These are phyloP conservation scores for Melanotus villosus DNA, from an alignment of 2,888 invertebrate genomes.

Conservation along the genomic window DNA sequence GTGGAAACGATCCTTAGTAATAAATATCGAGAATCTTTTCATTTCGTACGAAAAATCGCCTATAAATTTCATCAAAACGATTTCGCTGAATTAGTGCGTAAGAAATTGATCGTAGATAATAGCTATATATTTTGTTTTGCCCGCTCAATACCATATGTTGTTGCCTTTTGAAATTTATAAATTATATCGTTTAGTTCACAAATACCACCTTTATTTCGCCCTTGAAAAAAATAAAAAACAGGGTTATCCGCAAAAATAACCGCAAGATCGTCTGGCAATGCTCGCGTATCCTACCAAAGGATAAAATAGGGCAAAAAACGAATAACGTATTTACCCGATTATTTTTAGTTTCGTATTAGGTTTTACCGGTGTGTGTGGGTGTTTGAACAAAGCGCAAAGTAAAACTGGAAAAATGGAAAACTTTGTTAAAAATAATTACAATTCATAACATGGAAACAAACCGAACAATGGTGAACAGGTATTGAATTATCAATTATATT, in stretches of 20 bases:
- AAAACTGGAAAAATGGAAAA: neutral
- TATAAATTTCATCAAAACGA: slow-evolving; percentile 49
- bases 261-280: too few relatives aligned
- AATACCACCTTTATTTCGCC: neutral
- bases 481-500: slow-evolving; percentile 45
- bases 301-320: neutral
- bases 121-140: slow-evolving; percentile 48
- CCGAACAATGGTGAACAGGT: slow-evolving; percentile 34
- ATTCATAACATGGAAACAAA: slow-evolving; percentile 5
- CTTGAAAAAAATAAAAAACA: neutral
- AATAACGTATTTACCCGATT: neutral
- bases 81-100: slow-evolving; percentile 49
- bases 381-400: too few relatives aligned
- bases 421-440: slow-evolving; percentile 14
- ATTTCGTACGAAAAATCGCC: slow-evolving; percentile 44
- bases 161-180: slow-evolving; percentile 44
- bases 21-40: slow-evolving; percentile 45
- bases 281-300: too few relatives aligned
- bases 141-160: slow-evolving; percentile 44
- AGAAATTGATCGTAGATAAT: slow-evolving; percentile 52
- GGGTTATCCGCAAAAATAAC: neutral
- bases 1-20: slow-evolving; percentile 29
- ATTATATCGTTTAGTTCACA: slow-evolving; percentile 29
- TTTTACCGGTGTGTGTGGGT: too few relatives aligned
- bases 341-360: neutral